Base-by-base conservation (phyloP, 2,888 invertebrate species). In the Lapara coniferarum region DNA sequence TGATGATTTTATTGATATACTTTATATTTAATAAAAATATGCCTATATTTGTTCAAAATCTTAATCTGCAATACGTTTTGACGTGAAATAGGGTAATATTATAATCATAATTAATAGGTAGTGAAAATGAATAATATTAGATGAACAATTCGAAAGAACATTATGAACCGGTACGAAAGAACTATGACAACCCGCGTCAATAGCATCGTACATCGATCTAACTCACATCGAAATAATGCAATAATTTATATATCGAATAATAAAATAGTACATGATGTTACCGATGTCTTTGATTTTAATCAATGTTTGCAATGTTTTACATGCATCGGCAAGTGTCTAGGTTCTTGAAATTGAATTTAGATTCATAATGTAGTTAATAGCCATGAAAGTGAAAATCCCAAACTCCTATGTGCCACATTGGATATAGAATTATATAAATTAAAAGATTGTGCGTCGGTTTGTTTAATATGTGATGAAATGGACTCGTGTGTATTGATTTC, bases 391-490 rank as follows among this genome's bases (percentile, higher is more conserved):
- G 6, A 37, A 13, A 25, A 16, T 13, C 19, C 53, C 59, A 53
- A 68, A 59, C 44, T 53, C 16, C 68, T 25, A 44, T 67, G 67
- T 67, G 67, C 56, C 67, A 67, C 56, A 56, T n/a, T 16, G 30
- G 37, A 37, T 37, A 37, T 37, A 37, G 37, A 37, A 55, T 53
- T 44, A 37, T 16, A 53, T 59, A 46, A 19, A 30, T n/a, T 7
- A 51, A 57, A 6, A n/a, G 58, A 51, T 19, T 58, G 58, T 68
- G 63, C 12, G 52, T 44, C 10, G 52, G 44, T 63, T 63, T 69
- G 59, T 63, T 19, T 44, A 59, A 14, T 66, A 80, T 81, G 75
- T 79, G 80, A 81, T 74, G 79, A 82, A 79, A 74, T 84, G 78
- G 79, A 79, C 13, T 49, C 77, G 52, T 63, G 19, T 63, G 59